Evolutionary conservation across 2,888 invertebrate genomes (phyloP).

Genomic region (Hermaeophaga mercurialis): DNA sequence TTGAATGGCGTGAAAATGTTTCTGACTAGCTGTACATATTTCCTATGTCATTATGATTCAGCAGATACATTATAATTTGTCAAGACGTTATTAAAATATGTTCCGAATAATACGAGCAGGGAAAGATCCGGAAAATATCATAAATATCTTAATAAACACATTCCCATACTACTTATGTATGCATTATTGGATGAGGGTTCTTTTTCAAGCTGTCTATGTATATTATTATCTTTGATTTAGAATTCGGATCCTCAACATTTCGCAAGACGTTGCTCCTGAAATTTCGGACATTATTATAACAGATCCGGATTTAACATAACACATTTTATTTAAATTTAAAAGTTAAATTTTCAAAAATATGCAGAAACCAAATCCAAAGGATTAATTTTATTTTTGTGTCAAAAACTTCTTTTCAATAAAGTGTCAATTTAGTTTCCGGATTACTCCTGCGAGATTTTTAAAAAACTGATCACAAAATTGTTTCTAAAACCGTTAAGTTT

Average conservation of each 20-base stretch:
- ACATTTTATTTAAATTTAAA: no score
- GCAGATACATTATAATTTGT: conserved; percentile 15
- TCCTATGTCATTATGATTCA: conserved; percentile 2
- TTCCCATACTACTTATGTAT: conserved; percentile 36
- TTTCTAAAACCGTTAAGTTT: no score
- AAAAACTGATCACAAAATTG: no score
- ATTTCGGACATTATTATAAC: conserved; percentile 16
- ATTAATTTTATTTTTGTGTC: no score
- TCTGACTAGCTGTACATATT: no score
- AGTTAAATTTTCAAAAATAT: no score
- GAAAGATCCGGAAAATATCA: conserved; percentile 31
- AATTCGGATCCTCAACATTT: conserved; percentile 43
- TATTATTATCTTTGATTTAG: conserved; percentile 48
- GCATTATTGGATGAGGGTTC: conserved; percentile 42
- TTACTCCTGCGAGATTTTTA: no score
- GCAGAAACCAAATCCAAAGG: no score
- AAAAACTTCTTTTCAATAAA: no score
- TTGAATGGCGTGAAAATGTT: no score
- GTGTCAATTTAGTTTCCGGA: no score
- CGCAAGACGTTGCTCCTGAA: conserved; percentile 38
- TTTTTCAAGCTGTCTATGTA: conserved; percentile 41
- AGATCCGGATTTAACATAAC: conserved; percentile 18
- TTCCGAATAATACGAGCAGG: conserved; percentile 7
- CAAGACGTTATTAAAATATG: conserved; percentile 20
- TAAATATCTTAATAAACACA: conserved; percentile 36